Base-by-base conservation (phyloP, 2,113 vertebrate species). In the Megaceryle torquata region DNA sequence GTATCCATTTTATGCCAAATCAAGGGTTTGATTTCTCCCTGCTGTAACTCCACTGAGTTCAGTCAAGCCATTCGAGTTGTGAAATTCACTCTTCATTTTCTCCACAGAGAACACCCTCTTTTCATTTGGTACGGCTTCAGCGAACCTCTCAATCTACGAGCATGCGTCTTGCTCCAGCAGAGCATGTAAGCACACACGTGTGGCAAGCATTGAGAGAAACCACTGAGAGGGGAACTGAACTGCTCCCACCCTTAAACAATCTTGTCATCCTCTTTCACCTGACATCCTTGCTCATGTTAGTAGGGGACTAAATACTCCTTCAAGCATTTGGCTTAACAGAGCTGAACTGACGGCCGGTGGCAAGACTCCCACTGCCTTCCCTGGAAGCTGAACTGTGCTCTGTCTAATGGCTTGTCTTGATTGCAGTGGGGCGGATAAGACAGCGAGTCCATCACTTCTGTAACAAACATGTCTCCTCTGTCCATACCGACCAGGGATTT, bases 11-110 rank as follows among this genome's bases (percentile, higher is more conserved):
- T 56, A 56, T 51, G 37, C 64, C 64, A 78, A 75, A 91, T 56
- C 72, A 86, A 78, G 26, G 8, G 43, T 25, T 90, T 93, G 76
- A 84, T 95, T 89, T 84, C 91, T 79, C 37, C 48, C 60, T 59
- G 7, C 19, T 71, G 20, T 56, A 71, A 53, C 43, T 29, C 48
- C 33, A 51, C 67, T n/a, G 72, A 37, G 26, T 64, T 85, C 74
- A 57, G 41, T 70, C 68, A 81, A 81, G 64, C 37, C 78, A 3
- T 6, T 22, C 1, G 37, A 76, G 29, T 65, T 16, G 53, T 11
- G 15, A 65, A 82, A 84, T 71, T 37, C 72, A 41, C 78, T 65
- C 39, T 77, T 68, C 53, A 63, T 74, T 75, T 76, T 57, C 83
- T 71, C 61, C n/a, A 19, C 0, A 41, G 53, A 89, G 39, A 92